Evolutionary conservation across 2,113 vertebrate genomes (phyloP).

Genomic region (Tetrao urogallus): DNA sequence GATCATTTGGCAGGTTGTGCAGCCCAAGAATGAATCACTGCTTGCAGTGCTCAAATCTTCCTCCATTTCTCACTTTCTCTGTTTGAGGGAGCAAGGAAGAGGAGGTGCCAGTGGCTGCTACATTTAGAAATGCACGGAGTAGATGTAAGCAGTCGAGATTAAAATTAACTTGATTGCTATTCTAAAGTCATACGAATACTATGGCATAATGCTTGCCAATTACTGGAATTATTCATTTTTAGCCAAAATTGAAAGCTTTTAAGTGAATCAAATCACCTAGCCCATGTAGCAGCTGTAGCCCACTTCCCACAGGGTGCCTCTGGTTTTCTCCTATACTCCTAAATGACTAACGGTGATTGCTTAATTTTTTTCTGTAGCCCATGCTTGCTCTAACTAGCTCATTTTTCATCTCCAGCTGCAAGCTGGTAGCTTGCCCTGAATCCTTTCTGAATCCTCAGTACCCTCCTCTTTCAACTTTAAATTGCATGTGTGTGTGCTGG

Average conservation of each 20-base stretch:
- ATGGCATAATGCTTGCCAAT: not conserved
- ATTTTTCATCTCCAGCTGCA: not conserved
- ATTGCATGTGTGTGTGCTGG: not conserved
- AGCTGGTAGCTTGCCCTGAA: not conserved
- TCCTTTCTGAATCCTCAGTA: not conserved
- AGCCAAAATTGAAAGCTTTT: not conserved
- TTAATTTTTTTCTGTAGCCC: not conserved
- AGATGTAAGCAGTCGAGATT: conserved; percentile 24
- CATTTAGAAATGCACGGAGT: not conserved
- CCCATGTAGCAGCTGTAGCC: not conserved
- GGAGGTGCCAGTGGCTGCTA: not conserved
- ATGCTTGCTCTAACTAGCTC: not conserved
- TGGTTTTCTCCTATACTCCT: not conserved
- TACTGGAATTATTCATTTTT: not conserved
- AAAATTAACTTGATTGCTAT: not conserved
- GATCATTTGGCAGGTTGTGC: not conserved
- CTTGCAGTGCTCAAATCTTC: not conserved
- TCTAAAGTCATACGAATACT: not conserved
- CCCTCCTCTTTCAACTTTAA: not conserved
- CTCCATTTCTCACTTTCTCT: conserved; percentile 7
- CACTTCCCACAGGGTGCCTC: conserved; percentile 23
- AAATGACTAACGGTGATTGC: not conserved
- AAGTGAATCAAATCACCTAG: not conserved
- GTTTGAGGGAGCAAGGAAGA: not conserved
- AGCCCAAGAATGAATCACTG: conserved; percentile 27